Conservation (phyloP, 2,888 invertebrate genomes). For the Esperia sulphurella region DNA sequence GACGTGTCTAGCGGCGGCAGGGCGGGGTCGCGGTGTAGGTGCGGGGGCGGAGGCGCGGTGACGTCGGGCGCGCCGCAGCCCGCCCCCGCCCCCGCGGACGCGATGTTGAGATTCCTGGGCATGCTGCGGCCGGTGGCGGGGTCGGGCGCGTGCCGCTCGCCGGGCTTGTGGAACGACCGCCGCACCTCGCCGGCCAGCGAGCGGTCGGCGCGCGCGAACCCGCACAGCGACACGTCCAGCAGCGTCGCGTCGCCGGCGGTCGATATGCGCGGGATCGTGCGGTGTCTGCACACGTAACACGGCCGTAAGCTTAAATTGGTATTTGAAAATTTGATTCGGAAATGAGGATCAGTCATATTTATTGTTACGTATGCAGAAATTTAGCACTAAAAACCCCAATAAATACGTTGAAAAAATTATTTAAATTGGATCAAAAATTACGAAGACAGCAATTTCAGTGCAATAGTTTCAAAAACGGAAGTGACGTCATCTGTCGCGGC, state of each 20-base stretch:
- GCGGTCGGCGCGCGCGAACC: slow-evolving; percentile 47
- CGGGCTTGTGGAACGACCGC: slow-evolving; percentile 69
- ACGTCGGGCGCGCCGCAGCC: slow-evolving; percentile 15
- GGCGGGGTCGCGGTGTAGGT: slow-evolving; percentile 8
- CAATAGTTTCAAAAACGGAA: no score
- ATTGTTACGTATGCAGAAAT: no score
- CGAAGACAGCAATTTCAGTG: no score
- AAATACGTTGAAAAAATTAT: no score
- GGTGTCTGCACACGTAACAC: slow-evolving; percentile 50
- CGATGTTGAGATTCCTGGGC: slow-evolving; percentile 77
- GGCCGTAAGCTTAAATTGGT: no score
- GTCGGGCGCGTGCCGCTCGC: slow-evolving; percentile 41
- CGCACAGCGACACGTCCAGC: slow-evolving; percentile 35
- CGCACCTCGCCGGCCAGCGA: slow-evolving; percentile 56
- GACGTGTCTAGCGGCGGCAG: not conserved
- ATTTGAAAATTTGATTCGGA: no score
- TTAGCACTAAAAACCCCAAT: no score
- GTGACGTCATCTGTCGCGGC: no score
- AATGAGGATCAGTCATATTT: no score
- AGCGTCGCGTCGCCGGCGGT: slow-evolving; percentile 47
- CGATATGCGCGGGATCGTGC: slow-evolving; percentile 70
- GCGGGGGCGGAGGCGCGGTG: not conserved
- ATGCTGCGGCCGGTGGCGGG: slow-evolving; percentile 63
- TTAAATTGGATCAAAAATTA: no score
- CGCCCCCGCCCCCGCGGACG: slow-evolving; percentile 28